Base-by-base conservation (phyloP, 2,888 invertebrate species). In the Chesias legatella region DNA sequence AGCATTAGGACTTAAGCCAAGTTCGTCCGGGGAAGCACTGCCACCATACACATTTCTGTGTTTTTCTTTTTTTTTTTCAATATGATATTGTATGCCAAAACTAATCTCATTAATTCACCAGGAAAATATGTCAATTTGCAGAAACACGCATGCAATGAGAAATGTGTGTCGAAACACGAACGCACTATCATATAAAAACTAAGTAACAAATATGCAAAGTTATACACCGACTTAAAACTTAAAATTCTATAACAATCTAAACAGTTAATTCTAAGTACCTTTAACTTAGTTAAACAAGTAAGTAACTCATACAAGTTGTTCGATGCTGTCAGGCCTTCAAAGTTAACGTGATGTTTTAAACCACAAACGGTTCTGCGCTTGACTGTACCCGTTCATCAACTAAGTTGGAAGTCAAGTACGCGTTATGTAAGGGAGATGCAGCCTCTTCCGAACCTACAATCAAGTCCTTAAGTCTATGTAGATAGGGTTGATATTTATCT, bases 341-440 rank as follows among this genome's bases (percentile, higher is more conserved):
- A 47, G 27, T 38, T 27, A 42, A 26, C 44, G 41, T 42, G 40
- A 22, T 46, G 43, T 37, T 47, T 36, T 37, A 43, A 48, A 38
- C 41, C 34, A 17, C 27, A 42, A 40, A 37, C 35, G 30, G 11
- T 57, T 69, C 40, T 63, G 61, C 10, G 1, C 36, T 7, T 49
- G 63, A 57, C 33, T 60, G 69, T 80, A 84, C 84, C 48, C 53
- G 80, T 78, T 73, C 69, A 69, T 77, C 77, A 63, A 73, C 73
- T 67, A 72, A 73, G 62, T 77, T 73, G 68, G 73, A 69, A 77
- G 80, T 84, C 80, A 78, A 81, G 82, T 77, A 81, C 78, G 51
- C 62, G 67, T 80, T 80, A 77, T 73, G 71, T 75, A 79, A 76
- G 66, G 50, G 53, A 56, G 58, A 59, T 59, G 53, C 51, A 48